Conservation (phyloP, 1,140 invertebrate genomes). For the Coenobita brevimanus region DNA sequence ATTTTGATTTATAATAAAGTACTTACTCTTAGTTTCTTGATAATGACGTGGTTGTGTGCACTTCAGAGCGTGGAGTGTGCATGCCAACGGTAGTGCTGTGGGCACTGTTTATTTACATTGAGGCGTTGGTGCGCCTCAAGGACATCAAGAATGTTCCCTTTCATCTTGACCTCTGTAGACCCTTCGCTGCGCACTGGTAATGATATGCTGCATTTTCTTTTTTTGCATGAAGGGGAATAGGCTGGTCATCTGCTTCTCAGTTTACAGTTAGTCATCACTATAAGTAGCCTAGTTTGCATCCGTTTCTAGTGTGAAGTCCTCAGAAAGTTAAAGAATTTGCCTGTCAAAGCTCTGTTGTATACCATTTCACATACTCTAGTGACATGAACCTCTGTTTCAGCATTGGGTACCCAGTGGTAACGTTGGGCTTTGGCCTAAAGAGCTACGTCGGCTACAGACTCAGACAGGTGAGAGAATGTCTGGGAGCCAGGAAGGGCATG, state of each 20-base stretch:
- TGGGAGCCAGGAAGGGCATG: no score
- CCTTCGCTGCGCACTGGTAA: constrained; percentile 98
- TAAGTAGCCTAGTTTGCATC: no score
- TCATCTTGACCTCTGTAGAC: constrained; percentile 95
- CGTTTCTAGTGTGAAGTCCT: no score
- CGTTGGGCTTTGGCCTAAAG: constrained; percentile 97
- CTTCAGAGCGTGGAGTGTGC: constrained; percentile 91
- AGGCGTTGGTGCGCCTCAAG: constrained; percentile 90
- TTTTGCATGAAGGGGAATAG: not conserved
- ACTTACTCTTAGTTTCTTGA: not conserved
- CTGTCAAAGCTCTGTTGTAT: no score
- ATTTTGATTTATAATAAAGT: no score
- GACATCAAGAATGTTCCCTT: constrained; percentile 91
- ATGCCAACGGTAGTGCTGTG: constrained; percentile 95
- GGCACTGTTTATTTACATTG: constrained; percentile 96
- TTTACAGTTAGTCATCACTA: no score
- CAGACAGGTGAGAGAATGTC: constrained; percentile 81
- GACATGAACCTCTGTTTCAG: constrained; percentile 79
- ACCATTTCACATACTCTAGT: no score
- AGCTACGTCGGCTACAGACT: constrained; percentile 94
- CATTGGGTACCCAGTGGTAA: constrained; percentile 98
- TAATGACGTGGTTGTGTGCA: not conserved
- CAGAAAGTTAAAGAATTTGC: no score
- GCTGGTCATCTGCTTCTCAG: no score
- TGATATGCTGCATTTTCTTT: not conserved